phyloP scores from a whole-genome alignment of 2,113 vertebrate species.

The Ondatra zibethicus region DNA sequence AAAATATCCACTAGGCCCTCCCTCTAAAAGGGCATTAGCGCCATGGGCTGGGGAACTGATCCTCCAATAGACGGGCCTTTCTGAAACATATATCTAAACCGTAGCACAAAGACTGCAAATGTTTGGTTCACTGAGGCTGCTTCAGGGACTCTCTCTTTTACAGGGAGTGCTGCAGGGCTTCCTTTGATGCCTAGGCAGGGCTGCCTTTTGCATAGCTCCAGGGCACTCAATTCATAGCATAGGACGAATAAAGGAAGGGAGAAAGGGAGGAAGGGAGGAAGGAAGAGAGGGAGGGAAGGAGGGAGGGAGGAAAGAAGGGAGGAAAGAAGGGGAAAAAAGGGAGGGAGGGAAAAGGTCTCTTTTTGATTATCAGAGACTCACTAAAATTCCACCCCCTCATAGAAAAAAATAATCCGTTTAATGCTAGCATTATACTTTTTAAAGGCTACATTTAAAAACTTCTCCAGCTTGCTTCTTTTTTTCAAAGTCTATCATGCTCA shows the following conservation, averaged over 20 bases:
- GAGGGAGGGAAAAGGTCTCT: neutral
- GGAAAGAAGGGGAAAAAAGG: neutral
- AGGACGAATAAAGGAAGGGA: too few species aligned
- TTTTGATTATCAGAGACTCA: neutral
- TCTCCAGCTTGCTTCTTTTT: neutral
- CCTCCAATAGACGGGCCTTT: neutral
- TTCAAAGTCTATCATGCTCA: slow-evolving; percentile 57
- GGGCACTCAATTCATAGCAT: neutral
- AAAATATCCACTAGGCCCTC: neutral
- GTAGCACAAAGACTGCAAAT: neutral
- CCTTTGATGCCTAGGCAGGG: neutral
- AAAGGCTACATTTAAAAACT: slow-evolving; percentile 21
- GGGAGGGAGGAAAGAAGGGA: neutral
- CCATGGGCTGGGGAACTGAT: neutral
- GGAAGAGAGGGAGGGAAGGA: too few species aligned
- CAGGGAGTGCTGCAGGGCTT: neutral
- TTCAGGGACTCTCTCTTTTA: neutral
- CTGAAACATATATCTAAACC: neutral
- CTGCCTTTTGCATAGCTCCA: neutral
- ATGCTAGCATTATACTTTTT: neutral
- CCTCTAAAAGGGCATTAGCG: neutral
- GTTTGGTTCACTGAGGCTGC: neutral
- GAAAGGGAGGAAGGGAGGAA: too few species aligned
- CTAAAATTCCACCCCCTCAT: neutral
- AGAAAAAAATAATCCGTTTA: neutral